phyloP scores from a whole-genome alignment of 2,888 invertebrate genomes.

The Eledona agricola region DNA sequence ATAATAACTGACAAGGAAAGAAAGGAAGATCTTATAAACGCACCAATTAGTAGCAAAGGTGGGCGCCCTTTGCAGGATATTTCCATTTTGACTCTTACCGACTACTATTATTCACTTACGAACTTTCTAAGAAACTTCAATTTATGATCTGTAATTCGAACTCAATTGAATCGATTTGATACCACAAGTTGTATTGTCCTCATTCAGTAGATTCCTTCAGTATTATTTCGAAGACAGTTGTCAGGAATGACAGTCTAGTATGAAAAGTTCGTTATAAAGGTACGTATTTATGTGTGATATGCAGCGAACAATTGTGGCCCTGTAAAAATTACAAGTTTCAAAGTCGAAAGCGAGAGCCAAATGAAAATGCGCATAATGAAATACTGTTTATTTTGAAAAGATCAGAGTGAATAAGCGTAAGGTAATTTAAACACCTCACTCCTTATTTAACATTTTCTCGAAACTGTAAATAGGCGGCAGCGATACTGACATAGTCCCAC shows the following conservation, averaged over 20 bases:
- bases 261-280: no score
- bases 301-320: no score
- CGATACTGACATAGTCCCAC: slow-evolving; percentile 49
- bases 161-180: not conserved
- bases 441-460: slow-evolving; percentile 44
- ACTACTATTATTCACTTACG: not conserved
- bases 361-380: no score
- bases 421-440: slow-evolving; percentile 6
- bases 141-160: not conserved
- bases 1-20: slow-evolving; percentile 38
- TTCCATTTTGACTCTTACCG: not conserved
- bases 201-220: no score
- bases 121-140: slow-evolving; percentile 2
- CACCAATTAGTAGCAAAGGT: slow-evolving; percentile 45
- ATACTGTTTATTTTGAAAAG: no score
- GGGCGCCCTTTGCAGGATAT: slow-evolving; percentile 15
- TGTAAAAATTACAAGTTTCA: no score
- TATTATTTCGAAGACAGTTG: no score
- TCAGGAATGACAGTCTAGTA: no score
- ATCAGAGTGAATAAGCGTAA: no score
- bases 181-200: no score
- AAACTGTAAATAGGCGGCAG: slow-evolving; percentile 47
- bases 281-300: no score
- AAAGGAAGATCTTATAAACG: slow-evolving; percentile 43
- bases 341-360: no score